These are phyloP conservation scores for Lathronympha strigana DNA, from an alignment of 2,888 invertebrate genomes.

Conservation along the genomic window DNA sequence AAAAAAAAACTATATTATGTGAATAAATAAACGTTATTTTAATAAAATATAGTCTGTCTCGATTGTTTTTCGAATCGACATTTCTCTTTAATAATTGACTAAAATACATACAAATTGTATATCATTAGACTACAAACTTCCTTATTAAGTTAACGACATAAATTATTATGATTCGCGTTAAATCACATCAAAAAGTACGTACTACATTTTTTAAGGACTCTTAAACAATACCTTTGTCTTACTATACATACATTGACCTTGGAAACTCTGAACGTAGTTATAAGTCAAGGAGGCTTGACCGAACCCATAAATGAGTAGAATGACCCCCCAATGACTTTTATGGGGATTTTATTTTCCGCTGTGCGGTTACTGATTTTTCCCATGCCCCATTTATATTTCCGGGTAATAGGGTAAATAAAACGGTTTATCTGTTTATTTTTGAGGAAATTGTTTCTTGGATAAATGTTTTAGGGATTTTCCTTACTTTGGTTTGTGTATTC, in stretches of 20 bases:
- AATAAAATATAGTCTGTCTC: too few relatives aligned
- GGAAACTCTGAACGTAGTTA: constrained; percentile 15
- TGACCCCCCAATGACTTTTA: constrained; percentile 35
- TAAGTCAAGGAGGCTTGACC: constrained; percentile 33
- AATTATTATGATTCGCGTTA: too few relatives aligned
- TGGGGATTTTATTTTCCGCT: constrained; percentile 38
- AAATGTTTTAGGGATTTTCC: not conserved
- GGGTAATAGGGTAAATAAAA: constrained; percentile 27
- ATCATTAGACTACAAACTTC: too few relatives aligned
- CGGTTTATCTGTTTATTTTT: constrained; percentile 11
- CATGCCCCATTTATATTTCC: constrained; percentile 29
- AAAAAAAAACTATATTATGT: too few relatives aligned
- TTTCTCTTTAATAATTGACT: too few relatives aligned
- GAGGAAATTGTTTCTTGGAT: not conserved
- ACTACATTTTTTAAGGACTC: too few relatives aligned
- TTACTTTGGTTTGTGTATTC: not conserved
- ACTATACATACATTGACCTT: constrained; percentile 19
- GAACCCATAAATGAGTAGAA: constrained; percentile 30
- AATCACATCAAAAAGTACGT: not conserved
- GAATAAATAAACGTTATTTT: too few relatives aligned
- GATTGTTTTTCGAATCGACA: too few relatives aligned
- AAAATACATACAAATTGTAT: too few relatives aligned
- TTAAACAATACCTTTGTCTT: not conserved
- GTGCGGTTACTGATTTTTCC: constrained; percentile 34
- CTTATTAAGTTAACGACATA: too few relatives aligned